Base-by-base conservation (phyloP, 2,797 vertebrate genomes). In the Phrynocephalus vlangalii region DNA sequence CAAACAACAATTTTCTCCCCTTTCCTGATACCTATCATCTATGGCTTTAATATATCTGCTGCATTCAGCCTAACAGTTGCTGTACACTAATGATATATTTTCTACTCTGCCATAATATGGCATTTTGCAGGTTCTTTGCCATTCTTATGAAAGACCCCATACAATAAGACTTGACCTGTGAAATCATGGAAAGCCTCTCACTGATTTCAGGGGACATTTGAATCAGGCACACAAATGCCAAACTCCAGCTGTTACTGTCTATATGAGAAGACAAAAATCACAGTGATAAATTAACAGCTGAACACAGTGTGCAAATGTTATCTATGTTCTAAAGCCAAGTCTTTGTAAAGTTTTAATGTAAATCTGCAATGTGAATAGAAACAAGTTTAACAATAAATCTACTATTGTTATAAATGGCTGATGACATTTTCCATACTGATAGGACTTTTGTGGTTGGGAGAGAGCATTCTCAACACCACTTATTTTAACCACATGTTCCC, bases 261-360 rank as follows among this genome's bases (percentile, higher is more conserved):
- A 0, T 88, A 92, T 44, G 73, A 22, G 86, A 92, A 86, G 52
- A 87, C 77, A 93, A 91, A 89, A 88, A 94, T 85, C 82, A 90
- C 30, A 85, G 73, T 88, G 83, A 92, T 87, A 93, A 93, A 94
- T 79, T 88, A 91, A 90, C 93, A 95, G 92, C 91, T 95, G 93
- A 85, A 83, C 79, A 91, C 44, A 5, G 0, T 91, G 92, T 90
- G 88, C 48, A 91, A 91, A 87, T 48, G 48, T 86, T 90, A 84
- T 80, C 90, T 91, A 28, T 66, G 82, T 83, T 87, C 79, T 86
- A 78, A 91, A 89, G 89, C 83, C 88, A 91, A 86, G 1, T 91
- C 90, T 90, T 79, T 85, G 63, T 89, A 85, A 92, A 91, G 87
- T 89, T 94, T 86, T 83, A 83, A 72, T 86, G 76, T 89, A 90